Percentiles rank a stretch among this genome's conserved stretches.
These are phyloP conservation scores for Poecilia gillii DNA, from an alignment of 2,797 vertebrate genomes.

Conservation along the genomic window DNA sequence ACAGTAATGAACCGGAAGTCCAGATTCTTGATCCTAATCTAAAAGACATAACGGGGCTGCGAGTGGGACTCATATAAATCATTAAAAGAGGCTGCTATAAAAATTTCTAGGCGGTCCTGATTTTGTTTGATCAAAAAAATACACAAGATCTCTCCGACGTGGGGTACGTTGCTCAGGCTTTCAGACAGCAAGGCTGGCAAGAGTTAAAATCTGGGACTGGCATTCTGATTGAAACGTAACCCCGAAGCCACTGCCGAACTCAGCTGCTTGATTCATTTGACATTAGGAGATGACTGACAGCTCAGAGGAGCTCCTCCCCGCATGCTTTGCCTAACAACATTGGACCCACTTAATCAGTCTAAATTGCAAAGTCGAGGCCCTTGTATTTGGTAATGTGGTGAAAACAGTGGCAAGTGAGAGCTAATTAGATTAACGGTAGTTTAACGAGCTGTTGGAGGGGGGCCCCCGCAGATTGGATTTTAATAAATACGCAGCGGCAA, in stretches of 20 bases:
- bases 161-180: conserved; percentile 38
- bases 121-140: conserved; percentile 45
- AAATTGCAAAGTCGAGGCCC: conserved; percentile 75
- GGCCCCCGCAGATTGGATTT: conserved; percentile 79
- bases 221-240: conserved; percentile 44
- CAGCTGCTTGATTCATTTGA: conserved; percentile 57
- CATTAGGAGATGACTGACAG: conserved; percentile 83
- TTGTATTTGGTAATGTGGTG: conserved; percentile 81
- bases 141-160: conserved; percentile 44
- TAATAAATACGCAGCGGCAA: conserved; percentile 82
- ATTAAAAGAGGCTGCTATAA: conserved; percentile 48
- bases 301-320: conserved; percentile 80
- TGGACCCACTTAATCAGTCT: conserved; percentile 78
- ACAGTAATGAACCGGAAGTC: conserved; percentile 70
- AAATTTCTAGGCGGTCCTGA: conserved; percentile 53
- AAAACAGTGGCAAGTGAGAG: conserved; percentile 82
- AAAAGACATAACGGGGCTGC: conserved; percentile 57
- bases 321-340: conserved; percentile 59
- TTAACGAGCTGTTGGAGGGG: conserved; percentile 80
- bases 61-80: conserved; percentile 37
- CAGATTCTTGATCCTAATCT: conserved; percentile 46
- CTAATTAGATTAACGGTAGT: conserved; percentile 83
- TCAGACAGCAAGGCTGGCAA: conserved; percentile 27
- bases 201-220: conserved; percentile 42
- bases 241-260: conserved; percentile 48